phyloP scores from a whole-genome alignment of 2,797 vertebrate genomes.

The Notamacropus eugenii region DNA sequence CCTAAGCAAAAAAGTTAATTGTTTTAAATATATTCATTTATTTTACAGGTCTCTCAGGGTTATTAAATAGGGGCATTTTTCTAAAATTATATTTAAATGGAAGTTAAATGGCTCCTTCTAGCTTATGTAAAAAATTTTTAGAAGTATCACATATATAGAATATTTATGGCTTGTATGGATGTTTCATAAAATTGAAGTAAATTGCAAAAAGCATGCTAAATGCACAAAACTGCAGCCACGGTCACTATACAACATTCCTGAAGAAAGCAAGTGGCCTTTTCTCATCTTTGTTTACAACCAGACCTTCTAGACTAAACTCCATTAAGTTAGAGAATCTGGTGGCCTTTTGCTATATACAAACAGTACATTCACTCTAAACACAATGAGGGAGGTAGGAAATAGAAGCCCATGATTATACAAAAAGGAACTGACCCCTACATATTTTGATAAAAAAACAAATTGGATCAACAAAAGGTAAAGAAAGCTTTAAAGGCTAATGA shows the following conservation, averaged over 20 bases:
- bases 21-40: not conserved
- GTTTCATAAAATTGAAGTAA: constrained; percentile 67
- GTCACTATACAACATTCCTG: constrained; percentile 69
- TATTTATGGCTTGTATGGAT: constrained; percentile 72
- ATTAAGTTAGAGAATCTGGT: constrained; percentile 82
- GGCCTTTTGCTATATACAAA: constrained; percentile 76
- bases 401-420: constrained; percentile 63
- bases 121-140: constrained; percentile 35
- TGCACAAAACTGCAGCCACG: constrained; percentile 65
- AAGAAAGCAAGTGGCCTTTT: constrained; percentile 78
- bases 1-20: not conserved
- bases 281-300: constrained; percentile 84
- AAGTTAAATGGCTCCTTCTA: constrained; percentile 57
- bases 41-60: constrained; percentile 2
- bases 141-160: constrained; percentile 55
- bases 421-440: constrained; percentile 59
- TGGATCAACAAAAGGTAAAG: constrained; percentile 66
- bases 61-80: constrained; percentile 10
- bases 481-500: constrained; percentile 62
- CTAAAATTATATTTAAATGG: not conserved
- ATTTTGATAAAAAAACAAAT: constrained; percentile 69
- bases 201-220: constrained; percentile 71
- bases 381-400: constrained; percentile 82
- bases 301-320: constrained; percentile 85
- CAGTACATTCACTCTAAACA: constrained; percentile 83